A percentile compares a stretch with the other conserved stretches of the same genome.
These are phyloP conservation scores for Caenorhabditis sp. DNA, from an alignment of 2,888 invertebrate species.

Conservation along the genomic window DNA sequence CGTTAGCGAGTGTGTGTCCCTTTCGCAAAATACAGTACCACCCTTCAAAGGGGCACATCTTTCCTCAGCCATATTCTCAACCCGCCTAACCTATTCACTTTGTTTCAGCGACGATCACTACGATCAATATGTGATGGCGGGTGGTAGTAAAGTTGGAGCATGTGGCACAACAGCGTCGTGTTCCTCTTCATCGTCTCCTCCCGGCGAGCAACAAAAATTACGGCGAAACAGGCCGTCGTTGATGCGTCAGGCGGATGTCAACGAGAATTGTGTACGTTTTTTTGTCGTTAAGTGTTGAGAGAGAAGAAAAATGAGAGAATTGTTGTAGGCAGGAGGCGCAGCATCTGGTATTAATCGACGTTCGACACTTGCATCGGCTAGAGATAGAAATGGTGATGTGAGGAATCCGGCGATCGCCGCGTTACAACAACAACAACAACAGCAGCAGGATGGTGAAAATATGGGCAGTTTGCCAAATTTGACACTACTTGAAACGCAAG, in stretches of 20 bases:
- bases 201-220: conserved; percentile 40
- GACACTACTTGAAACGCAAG: conserved; percentile 77
- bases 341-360: conserved; percentile 58
- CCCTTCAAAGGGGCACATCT: no score
- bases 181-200: no score
- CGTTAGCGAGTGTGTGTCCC: no score
- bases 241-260: conserved; percentile 66
- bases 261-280: conserved; percentile 44
- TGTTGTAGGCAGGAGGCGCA: neutral
- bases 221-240: conserved; percentile 66
- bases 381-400: conserved; percentile 51
- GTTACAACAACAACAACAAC: neutral
- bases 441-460: conserved; percentile 32
- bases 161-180: no score
- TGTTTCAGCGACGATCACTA: conserved; percentile 80
- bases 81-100: no score
- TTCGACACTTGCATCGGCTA: conserved; percentile 65
- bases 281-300: neutral
- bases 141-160: neutral
- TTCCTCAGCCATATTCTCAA: no score
- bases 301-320: neutral
- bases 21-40: no score
- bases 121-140: conserved; percentile 83
- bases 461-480: conserved; percentile 90
- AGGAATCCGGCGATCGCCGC: conserved; percentile 21